Conservation (phyloP, 1,140 invertebrate genomes). For the Cydia amplana region DNA sequence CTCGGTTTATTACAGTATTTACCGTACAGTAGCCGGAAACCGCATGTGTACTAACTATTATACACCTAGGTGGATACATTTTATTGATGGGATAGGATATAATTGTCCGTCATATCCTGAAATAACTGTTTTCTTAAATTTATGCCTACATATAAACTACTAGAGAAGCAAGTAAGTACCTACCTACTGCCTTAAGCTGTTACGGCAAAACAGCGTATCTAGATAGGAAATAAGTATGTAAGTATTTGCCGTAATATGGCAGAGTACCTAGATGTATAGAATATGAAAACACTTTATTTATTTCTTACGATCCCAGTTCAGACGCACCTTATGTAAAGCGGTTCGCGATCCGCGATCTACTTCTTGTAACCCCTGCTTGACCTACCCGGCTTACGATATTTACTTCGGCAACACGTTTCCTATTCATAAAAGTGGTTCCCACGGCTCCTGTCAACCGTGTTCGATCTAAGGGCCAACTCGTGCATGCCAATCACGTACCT, state of each 20-base stretch:
- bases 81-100: neutral
- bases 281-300: too few relatives aligned
- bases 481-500: conserved; percentile 57
- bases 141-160: too few relatives aligned
- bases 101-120: too few relatives aligned
- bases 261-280: too few relatives aligned
- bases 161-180: too few relatives aligned
- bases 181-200: too few relatives aligned
- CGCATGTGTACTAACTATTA: neutral
- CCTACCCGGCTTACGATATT: conserved; percentile 15
- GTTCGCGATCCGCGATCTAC: conserved; percentile 2
- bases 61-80: neutral
- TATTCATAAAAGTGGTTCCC: conserved; percentile 34
- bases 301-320: too few relatives aligned
- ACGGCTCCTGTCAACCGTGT: conserved; percentile 42
- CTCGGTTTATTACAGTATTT: conserved; percentile 15
- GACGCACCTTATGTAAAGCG: neutral
- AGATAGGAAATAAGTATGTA: too few relatives aligned
- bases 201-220: too few relatives aligned
- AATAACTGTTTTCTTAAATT: too few relatives aligned
- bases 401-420: conserved; percentile 18
- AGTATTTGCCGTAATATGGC: too few relatives aligned
- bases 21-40: conserved; percentile 1
- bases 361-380: conserved; percentile 22
- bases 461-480: conserved; percentile 50